Base-by-base conservation (phyloP, 2,797 vertebrate species). In the Danio jaintianensis region DNA sequence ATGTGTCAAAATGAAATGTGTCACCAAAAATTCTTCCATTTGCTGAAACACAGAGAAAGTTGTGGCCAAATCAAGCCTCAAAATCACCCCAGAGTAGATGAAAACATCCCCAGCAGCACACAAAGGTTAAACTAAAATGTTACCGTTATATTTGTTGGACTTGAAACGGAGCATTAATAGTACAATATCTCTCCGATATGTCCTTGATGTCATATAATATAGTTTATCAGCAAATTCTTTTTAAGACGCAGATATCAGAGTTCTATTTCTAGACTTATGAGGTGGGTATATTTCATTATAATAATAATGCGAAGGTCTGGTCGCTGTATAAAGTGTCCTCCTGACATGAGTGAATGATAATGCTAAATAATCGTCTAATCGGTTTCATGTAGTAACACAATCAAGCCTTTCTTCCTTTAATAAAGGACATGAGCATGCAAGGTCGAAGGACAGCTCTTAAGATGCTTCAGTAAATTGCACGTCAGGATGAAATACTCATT, bases 381-480 rank as follows among this genome's bases (percentile, higher is more conserved):
- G 7, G 47, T 63, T 63, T 75, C 73, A 40, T 63, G 43, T 61
- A 48, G 43, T 59, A 74, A 48, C 45, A 48, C 15, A 74, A 74
- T n/a, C 71, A 74, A 61, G 55, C 55, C 3, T 29, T 59, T 73
- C 42, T 59, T 45, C 42, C 13, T 58, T 20, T 47, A 73, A 59
- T n/a, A 59, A 47, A 73, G 42, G 15, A 36, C 55, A 59, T 73
- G 11, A 6, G 29, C 29, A 29, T 29, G 18, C 15, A 12, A 72
- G 40, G 70, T 59, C 4, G 4, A 18, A 45, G 2, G 70, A 11
- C 7, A 11, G 5, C 8, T 73, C 18, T 72, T 55, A 43, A 66
- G 48, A 4, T n/a, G 45, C 7, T 67, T 48, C 22, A n/a, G 10
- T 61, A 62, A 61, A 48, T 61, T 11, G 15, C 2, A 18, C 13